Evolutionary conservation across 2,797 vertebrate species (phyloP), one percentile per base, ranked within the genome.

Genomic region (Lagodon rhomboides): DNA sequence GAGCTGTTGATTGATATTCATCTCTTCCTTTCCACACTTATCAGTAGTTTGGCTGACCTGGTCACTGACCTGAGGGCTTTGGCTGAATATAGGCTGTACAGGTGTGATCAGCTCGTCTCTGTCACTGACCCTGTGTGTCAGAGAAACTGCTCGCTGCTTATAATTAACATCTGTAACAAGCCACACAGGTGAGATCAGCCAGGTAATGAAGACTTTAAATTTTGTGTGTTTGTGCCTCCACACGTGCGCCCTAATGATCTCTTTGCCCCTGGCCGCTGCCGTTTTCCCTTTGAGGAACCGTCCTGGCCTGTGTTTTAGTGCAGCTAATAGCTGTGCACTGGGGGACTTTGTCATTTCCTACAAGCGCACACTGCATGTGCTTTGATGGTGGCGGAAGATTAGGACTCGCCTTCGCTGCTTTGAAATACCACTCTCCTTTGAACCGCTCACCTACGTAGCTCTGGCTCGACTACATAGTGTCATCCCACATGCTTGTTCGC

Each of bases 301-400:
- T 72, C 83, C 81, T 47, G 82, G 87, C 91, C 88, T 93, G 92
- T 92, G 91, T 93, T 94, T 93, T 92, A 92, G 77, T 78, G 86
- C 82, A 12, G 83, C 86, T 91, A 94, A 95, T 92, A 85, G 91
- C 90, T 41, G 83, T 80, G 85, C 81, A 43, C 73, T 11, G 68
- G 79, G 63, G 73, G 83, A 90, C 90, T 91, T 92, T 93, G 91
- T 93, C 91, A 93, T 94, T 94, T 94, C 90, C 91, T 93, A 84
- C 90, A 79, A 63, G 61, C 81, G 86, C 77, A 47, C 75, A 34
- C 47, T 72, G 85, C 75, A 56, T 66, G 82, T 73, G 73, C 90
- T 93, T 94, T 93, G 91, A 93, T 92, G 86, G 75, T 68, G 83
- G 79, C 55, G 58, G 76, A 77, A 91, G 86, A 93, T 94, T 92